Conservation (phyloP, 2,888 invertebrate species). For the Tinea semifulvella region DNA sequence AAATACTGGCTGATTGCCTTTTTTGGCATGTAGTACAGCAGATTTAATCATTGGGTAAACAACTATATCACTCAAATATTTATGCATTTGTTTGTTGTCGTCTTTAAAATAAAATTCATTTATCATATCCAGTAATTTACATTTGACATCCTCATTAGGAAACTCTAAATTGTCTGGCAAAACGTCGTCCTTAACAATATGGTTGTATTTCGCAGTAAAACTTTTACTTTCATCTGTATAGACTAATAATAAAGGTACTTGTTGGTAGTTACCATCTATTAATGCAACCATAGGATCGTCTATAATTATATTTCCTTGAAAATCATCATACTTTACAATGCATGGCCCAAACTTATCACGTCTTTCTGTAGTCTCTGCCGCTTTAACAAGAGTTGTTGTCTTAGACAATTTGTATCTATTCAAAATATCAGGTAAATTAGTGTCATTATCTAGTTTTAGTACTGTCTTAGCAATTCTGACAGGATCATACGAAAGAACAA, state of each 20-base stretch:
- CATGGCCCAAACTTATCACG: constrained; percentile 37
- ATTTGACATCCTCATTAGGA: constrained; percentile 25
- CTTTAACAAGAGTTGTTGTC: neutral
- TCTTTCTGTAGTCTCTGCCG: constrained; percentile 24
- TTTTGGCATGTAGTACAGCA: constrained; percentile 33
- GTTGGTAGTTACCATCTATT: constrained; percentile 28
- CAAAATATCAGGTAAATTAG: constrained; percentile 23
- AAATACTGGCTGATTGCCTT: constrained; percentile 33
- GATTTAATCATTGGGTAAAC: constrained; percentile 44
- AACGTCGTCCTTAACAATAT: constrained; percentile 29
- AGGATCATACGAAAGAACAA: constrained; percentile 35
- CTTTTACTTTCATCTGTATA: constrained; percentile 34
- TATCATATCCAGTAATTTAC: constrained; percentile 34
- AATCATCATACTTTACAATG: constrained; percentile 28
- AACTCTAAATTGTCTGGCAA: constrained; percentile 45
- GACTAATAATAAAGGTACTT: constrained; percentile 38
- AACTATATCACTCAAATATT: constrained; percentile 33
- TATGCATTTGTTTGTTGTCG: neutral
- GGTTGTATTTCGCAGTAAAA: constrained; percentile 25
- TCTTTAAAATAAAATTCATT: constrained; percentile 35
- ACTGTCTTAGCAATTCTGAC: constrained; percentile 34
- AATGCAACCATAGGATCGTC: constrained; percentile 38
- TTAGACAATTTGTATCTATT: constrained; percentile 17
- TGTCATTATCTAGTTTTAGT: constrained; percentile 38
- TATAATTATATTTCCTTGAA: constrained; percentile 23